A percentile compares a stretch with the other conserved stretches of the same genome.
Evolutionary conservation across 2,888 invertebrate species (phyloP).

Genomic region (Drosophila infuscata): DNA sequence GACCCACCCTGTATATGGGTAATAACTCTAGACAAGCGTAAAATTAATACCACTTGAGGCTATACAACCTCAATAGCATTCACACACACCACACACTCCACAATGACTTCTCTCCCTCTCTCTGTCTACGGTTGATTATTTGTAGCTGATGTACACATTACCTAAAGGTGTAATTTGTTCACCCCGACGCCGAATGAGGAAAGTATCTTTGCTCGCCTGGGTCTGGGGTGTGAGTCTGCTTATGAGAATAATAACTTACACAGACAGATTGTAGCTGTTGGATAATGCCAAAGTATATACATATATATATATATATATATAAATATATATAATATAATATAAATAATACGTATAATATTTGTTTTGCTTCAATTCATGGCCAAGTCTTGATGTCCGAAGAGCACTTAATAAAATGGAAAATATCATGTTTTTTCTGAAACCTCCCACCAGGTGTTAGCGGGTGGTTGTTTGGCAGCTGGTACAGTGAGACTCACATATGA

Average conservation of each 20-base stretch:
- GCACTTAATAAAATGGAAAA: constrained; percentile 15
- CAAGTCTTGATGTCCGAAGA: constrained; percentile 16
- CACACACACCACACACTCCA: background rate
- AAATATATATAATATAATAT: background rate
- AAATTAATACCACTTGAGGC: constrained; percentile 75
- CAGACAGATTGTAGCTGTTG: constrained; percentile 27
- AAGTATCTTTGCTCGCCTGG: constrained; percentile 1
- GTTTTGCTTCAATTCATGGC: constrained; percentile 36
- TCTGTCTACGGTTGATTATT: constrained; percentile 27
- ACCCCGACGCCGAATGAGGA: constrained; percentile 29
- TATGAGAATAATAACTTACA: constrained; percentile 32
- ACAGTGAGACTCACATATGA: background rate
- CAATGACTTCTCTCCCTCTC: no score
- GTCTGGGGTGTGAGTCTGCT: constrained; percentile 2
- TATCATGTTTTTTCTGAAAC: no score
- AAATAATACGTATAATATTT: constrained; percentile 34
- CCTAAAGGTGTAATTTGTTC: constrained; percentile 68
- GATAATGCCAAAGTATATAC: background rate
- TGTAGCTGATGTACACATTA: constrained; percentile 57
- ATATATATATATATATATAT: constrained; percentile 5
- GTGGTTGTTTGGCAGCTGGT: background rate
- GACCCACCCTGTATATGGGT: constrained; percentile 65
- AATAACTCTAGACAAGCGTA: constrained; percentile 81
- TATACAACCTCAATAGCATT: constrained; percentile 49
- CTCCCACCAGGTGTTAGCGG: no score